Evolutionary conservation across 1,140 invertebrate genomes (phyloP).

Genomic region (Diorhabda elongata): DNA sequence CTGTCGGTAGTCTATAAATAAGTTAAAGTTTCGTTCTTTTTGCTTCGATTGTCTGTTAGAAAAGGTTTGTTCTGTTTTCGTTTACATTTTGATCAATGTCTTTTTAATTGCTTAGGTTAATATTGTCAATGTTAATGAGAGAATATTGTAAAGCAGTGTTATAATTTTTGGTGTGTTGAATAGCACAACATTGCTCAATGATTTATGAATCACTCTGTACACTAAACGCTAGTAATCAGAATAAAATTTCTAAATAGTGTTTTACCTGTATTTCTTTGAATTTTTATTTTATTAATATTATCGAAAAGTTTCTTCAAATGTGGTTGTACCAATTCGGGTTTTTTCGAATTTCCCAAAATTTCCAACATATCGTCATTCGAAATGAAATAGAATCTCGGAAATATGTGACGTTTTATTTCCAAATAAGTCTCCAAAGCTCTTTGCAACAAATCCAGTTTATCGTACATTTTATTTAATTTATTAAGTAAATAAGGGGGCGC

Average conservation of each 20-base stretch:
- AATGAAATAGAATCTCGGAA: slow-evolving; percentile 83
- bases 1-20: no score
- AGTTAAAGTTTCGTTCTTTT: no score
- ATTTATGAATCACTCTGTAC: no score
- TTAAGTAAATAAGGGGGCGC: slow-evolving; percentile 57
- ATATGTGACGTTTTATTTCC: slow-evolving; percentile 76
- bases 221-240: no score
- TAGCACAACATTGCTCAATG: no score
- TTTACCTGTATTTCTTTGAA: slow-evolving; percentile 41
- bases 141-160: slow-evolving; percentile 8
- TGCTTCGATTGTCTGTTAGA: no score
- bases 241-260: no score
- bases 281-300: slow-evolving; percentile 72
- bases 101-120: no score
- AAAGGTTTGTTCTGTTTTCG: no score
- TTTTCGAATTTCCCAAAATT: slow-evolving; percentile 77
- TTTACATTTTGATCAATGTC: no score
- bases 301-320: slow-evolving; percentile 84
- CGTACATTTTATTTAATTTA: slow-evolving; percentile 59
- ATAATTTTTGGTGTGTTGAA: no score
- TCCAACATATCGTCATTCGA: slow-evolving; percentile 85
- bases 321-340: slow-evolving; percentile 74
- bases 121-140: neutral
- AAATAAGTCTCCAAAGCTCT: slow-evolving; percentile 75
- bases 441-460: slow-evolving; percentile 64